phyloP scores from a whole-genome alignment of 2,888 invertebrate species.

The Pemphredon lugubris region DNA sequence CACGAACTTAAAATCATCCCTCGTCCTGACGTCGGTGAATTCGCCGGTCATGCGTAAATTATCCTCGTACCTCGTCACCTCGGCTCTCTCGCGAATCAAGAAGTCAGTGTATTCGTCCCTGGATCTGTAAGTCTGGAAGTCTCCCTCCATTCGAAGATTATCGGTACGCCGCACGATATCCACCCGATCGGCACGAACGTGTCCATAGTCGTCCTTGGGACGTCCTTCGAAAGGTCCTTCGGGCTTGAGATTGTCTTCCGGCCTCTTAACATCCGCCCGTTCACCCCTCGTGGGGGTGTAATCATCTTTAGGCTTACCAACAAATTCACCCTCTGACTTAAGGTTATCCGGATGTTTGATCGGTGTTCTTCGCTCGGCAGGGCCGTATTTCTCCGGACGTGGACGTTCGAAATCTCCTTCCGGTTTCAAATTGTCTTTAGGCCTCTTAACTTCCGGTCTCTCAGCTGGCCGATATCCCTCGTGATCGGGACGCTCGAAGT shows the following conservation, averaged over 20 bases:
- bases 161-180: constrained; percentile 82
- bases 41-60: constrained; percentile 86
- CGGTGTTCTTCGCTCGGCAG: constrained; percentile 63
- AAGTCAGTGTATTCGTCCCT: constrained; percentile 84
- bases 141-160: constrained; percentile 81
- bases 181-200: constrained; percentile 83
- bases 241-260: constrained; percentile 83
- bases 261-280: constrained; percentile 74
- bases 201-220: constrained; percentile 71
- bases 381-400: constrained; percentile 80
- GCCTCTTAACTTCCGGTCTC: constrained; percentile 79
- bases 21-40: constrained; percentile 82
- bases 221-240: constrained; percentile 83
- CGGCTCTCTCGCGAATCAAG: constrained; percentile 82
- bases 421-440: constrained; percentile 67
- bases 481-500: too few relatives aligned
- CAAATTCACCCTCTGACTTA: constrained; percentile 82
- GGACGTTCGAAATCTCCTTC: constrained; percentile 80
- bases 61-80: constrained; percentile 85
- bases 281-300: constrained; percentile 77
- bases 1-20: constrained; percentile 83
- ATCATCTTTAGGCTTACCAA: constrained; percentile 77
- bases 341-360: constrained; percentile 80
- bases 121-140: constrained; percentile 82
- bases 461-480: too few relatives aligned